phyloP scores from a whole-genome alignment of 2,797 vertebrate species.

The Mareca strepera region DNA sequence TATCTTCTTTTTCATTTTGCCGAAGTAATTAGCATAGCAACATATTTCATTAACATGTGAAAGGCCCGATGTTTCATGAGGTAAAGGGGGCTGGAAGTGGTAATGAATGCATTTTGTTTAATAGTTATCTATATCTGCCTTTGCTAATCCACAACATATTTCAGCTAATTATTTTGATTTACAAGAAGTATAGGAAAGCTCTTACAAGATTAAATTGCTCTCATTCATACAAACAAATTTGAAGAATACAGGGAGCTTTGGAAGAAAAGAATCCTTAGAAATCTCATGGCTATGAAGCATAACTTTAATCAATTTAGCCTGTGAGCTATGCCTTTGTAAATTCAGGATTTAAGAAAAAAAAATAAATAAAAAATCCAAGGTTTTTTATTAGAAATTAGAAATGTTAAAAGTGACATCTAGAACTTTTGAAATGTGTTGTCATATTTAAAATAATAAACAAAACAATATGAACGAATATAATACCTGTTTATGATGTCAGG shows the following conservation, averaged over 20 bases:
- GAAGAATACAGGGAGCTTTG: not conserved
- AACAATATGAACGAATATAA: not conserved
- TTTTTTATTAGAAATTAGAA: not conserved
- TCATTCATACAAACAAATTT: not conserved
- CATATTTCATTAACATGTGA: not conserved
- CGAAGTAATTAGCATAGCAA: not conserved
- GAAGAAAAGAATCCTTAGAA: not conserved
- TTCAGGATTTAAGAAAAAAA: not conserved
- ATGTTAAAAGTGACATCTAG: not conserved
- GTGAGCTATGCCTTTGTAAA: not conserved
- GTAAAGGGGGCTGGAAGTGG: not conserved
- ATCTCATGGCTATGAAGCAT: not conserved
- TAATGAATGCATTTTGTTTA: not conserved
- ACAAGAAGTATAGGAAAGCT: not conserved
- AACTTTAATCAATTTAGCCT: not conserved
- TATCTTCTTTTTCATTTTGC: not conserved
- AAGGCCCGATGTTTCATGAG: not conserved
- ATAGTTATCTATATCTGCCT: not conserved
- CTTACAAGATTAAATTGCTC: not conserved
- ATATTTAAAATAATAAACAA: not conserved
- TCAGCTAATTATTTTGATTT: constrained; percentile 15
- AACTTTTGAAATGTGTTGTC: not conserved
- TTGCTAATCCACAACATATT: not conserved
- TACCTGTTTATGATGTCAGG: not conserved
- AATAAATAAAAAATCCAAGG: not conserved